Evolutionary conservation across 2,888 invertebrate species (phyloP).

Genomic region (Volucella zonaria): DNA sequence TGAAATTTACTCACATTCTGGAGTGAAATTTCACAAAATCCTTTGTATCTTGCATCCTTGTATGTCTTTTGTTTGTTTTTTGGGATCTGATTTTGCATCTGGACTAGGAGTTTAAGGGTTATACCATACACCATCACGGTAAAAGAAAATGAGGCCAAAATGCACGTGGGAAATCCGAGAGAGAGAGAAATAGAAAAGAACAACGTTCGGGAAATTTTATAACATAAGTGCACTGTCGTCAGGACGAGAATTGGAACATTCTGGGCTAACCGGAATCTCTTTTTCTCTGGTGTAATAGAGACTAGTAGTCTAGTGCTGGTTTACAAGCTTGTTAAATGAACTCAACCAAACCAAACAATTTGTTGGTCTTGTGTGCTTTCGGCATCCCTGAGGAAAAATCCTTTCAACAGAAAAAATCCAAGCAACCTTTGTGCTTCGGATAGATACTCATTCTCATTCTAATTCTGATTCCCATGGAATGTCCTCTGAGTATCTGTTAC

Average conservation of each 20-base stretch:
- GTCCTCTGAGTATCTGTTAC: constrained; percentile 23
- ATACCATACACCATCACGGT: too few species aligned
- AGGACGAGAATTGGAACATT: background rate
- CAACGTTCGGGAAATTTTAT: constrained; percentile 15
- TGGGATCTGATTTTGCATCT: too few species aligned
- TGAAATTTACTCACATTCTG: constrained; percentile 30
- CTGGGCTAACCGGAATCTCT: constrained; percentile 27
- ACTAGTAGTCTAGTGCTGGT: constrained; percentile 8
- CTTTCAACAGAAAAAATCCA: constrained; percentile 2
- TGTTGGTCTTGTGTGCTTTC: constrained; percentile 29
- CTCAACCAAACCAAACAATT: constrained; percentile 54
- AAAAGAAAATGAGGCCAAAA: background rate
- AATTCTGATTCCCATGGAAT: background rate
- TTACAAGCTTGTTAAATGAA: constrained; percentile 12
- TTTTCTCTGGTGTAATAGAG: constrained; percentile 11
- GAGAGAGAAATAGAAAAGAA: constrained; percentile 2
- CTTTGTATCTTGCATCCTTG: constrained; percentile 3
- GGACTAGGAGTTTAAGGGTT: constrained; percentile 15
- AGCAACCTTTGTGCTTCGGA: constrained; percentile 3
- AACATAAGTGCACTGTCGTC: constrained; percentile 23
- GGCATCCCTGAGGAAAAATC: constrained; percentile 33
- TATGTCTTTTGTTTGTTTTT: background rate
- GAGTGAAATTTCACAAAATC: background rate
- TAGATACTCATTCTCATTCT: background rate
- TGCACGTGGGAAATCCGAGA: constrained; percentile 29